These are phyloP conservation scores for Pterocles burchelli DNA, from an alignment of 2,113 vertebrate genomes.

Conservation along the genomic window DNA sequence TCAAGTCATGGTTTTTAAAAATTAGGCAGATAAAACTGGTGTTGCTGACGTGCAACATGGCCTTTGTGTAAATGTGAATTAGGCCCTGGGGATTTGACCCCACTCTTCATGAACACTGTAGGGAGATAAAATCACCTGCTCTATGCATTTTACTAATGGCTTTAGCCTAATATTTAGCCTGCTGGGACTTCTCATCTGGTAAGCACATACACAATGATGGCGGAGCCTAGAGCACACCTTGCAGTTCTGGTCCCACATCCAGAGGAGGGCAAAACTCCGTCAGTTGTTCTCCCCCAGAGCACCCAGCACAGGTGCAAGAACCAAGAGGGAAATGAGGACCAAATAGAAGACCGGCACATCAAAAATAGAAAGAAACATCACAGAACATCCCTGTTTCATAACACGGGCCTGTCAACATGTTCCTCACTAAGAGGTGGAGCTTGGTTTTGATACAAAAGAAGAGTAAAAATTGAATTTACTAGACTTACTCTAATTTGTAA, in stretches of 20 bases:
- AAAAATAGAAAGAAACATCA: not conserved
- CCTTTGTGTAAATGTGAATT: not conserved
- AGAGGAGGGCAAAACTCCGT: not conserved
- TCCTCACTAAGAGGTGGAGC: not conserved
- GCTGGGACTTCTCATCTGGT: not conserved
- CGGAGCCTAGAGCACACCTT: not conserved
- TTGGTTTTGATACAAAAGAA: not conserved
- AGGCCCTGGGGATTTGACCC: not conserved
- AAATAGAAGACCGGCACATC: not conserved
- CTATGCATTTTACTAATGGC: not conserved
- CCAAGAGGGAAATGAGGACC: not conserved
- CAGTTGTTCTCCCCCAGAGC: no score
- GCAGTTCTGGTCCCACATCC: not conserved
- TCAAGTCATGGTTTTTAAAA: not conserved
- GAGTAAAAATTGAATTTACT: not conserved
- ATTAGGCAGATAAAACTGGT: not conserved
- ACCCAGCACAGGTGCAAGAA: not conserved
- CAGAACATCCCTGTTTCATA: not conserved
- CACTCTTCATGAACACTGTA: not conserved
- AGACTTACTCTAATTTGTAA: not conserved
- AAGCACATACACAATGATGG: accelerated
- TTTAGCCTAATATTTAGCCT: not conserved
- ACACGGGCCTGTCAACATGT: not conserved
- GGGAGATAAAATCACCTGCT: not conserved
- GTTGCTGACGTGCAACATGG: not conserved